Evolutionary conservation across 2,113 vertebrate species (phyloP).

Genomic region (Oreochromis spilurus): DNA sequence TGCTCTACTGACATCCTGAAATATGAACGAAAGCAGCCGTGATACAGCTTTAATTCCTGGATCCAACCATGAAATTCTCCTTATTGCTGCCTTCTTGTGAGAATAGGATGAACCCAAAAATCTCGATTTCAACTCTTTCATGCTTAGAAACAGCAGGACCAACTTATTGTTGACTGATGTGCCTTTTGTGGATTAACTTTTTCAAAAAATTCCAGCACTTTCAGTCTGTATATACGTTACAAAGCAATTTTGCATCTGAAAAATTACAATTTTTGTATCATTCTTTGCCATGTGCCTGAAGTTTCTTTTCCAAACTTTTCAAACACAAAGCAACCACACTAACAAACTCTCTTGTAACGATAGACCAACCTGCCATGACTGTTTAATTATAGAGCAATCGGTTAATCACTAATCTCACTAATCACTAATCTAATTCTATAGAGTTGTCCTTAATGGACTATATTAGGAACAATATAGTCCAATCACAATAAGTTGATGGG

Average conservation of each 20-base stretch:
- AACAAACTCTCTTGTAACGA: not conserved
- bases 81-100: not conserved
- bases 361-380: not conserved
- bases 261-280: rapidly evolving
- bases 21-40: not conserved
- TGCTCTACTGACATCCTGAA: not conserved
- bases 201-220: not conserved
- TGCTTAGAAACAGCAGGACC: not conserved
- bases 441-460: not conserved
- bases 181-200: not conserved
- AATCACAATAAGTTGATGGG: not conserved
- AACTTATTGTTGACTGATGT: not conserved
- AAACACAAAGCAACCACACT: not conserved
- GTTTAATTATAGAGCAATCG: not conserved
- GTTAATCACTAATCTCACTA: not conserved
- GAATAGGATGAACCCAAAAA: not conserved
- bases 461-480: not conserved
- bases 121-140: not conserved
- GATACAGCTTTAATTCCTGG: not conserved
- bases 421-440: not conserved
- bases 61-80: not conserved
- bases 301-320: not conserved
- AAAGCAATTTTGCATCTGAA: not conserved
- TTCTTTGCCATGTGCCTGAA: not conserved
- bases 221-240: not conserved